Percentiles rank a stretch among this genome's conserved stretches.
These are phyloP conservation scores for Drosophila mimica DNA, from an alignment of 2,888 invertebrate species.

Conservation along the genomic window DNA sequence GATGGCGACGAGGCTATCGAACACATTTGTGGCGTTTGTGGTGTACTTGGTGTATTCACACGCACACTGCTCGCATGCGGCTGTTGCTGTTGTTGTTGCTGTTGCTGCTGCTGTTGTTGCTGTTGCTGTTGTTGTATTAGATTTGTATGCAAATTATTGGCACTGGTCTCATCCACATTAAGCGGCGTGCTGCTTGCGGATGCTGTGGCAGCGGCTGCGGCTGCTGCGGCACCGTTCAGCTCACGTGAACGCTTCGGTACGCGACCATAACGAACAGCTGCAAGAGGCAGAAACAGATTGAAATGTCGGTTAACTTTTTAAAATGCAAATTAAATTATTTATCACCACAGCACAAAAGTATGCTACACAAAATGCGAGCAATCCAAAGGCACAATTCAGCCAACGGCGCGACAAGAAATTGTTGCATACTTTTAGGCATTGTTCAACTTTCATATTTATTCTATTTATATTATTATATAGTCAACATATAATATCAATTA, in stretches of 20 bases:
- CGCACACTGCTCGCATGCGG: constrained; percentile 82
- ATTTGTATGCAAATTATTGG: constrained; percentile 65
- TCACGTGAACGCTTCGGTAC: constrained; percentile 97
- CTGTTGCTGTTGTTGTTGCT: constrained; percentile 63
- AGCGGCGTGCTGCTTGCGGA: constrained; percentile 58
- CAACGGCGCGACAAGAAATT: rapidly evolving
- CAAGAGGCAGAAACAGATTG: constrained; percentile 62
- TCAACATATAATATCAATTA: background rate
- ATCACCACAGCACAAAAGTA: constrained; percentile 6
- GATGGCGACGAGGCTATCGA: constrained; percentile 85
- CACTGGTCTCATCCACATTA: constrained; percentile 71
- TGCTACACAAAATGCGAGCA: background rate
- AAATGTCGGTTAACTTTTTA: background rate
- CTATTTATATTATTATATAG: background rate
- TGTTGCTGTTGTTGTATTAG: constrained; percentile 54
- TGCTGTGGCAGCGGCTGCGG: constrained; percentile 46
- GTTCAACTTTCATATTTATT: background rate
- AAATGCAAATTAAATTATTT: constrained; percentile 6
- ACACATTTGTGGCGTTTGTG: constrained; percentile 86
- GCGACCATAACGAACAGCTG: constrained; percentile 98
- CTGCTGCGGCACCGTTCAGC: constrained; percentile 86
- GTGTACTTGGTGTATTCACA: constrained; percentile 86
- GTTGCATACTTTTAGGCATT: constrained; percentile 25
- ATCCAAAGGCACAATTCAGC: background rate
- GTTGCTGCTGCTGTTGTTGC: constrained; percentile 39